Evolutionary conservation across 2,888 invertebrate species (phyloP).

Genomic region (Rotaria magnacalcarata): DNA sequence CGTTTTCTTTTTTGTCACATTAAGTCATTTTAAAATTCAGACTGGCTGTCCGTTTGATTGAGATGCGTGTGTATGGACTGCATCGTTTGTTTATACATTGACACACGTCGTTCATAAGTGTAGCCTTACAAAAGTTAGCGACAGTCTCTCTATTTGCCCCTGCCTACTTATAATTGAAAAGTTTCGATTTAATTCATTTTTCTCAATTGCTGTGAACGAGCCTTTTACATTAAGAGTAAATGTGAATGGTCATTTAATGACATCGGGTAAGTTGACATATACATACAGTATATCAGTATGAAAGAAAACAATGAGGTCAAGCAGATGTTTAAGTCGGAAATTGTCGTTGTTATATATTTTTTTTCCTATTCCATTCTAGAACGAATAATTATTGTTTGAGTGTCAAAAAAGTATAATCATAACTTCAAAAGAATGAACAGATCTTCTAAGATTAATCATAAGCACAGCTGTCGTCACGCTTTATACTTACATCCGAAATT

Average conservation of each 20-base stretch:
- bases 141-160: background rate
- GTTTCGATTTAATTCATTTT: conserved; percentile 28
- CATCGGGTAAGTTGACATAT: background rate
- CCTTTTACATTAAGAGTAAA: background rate
- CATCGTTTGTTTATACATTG: background rate
- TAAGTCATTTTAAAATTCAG: background rate
- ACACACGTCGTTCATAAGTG: background rate
- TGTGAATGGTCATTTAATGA: conserved; percentile 16
- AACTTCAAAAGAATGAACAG: background rate
- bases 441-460: background rate
- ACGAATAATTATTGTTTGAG: background rate
- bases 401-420: conserved; percentile 19
- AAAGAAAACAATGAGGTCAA: background rate
- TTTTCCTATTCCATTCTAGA: no score
- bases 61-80: no score
- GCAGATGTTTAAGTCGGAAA: conserved; percentile 23
- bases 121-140: background rate
- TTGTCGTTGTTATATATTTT: background rate
- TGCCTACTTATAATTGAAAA: conserved; percentile 15
- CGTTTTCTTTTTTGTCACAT: background rate
- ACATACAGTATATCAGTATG: background rate
- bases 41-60: no score
- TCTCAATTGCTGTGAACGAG: background rate
- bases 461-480: background rate
- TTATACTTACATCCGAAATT: background rate